Conservation (phyloP, 1,140 invertebrate genomes). For the Hestina assimilis region DNA sequence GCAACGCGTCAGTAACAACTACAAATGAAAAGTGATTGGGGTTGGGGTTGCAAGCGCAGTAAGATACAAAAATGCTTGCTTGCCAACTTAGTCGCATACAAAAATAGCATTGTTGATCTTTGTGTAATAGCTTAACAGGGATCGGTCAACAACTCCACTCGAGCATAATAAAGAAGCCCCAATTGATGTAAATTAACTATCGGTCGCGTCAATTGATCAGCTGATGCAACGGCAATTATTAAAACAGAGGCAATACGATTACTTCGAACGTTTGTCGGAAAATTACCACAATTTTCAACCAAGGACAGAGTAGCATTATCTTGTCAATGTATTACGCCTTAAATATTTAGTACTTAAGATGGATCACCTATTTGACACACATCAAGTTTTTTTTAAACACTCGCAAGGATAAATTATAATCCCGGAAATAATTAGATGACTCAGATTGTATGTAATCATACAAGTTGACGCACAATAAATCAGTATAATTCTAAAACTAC, state of each 20-base stretch:
- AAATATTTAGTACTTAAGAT: too few species aligned
- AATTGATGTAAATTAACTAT: conserved; percentile 16
- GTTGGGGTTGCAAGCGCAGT: too few species aligned
- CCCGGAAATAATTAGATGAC: too few species aligned
- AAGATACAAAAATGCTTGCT: too few species aligned
- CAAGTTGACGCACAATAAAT: too few species aligned
- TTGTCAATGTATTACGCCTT: too few species aligned
- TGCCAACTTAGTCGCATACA: background rate
- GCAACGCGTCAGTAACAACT: too few species aligned
- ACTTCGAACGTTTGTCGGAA: background rate
- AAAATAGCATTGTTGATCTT: background rate
- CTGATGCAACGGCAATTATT: conserved; percentile 7
- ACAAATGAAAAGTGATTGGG: too few species aligned
- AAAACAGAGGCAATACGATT: background rate
- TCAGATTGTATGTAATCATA: too few species aligned
- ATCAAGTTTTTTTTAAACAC: background rate
- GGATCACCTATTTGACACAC: background rate
- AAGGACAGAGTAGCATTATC: too few species aligned
- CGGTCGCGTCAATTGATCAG: conserved; percentile 14
- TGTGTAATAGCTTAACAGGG: background rate
- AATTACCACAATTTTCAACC: background rate
- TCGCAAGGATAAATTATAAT: too few species aligned
- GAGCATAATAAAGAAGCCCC: conserved; percentile 9
- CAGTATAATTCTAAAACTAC: too few species aligned
- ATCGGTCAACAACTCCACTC: background rate